Percentiles rank a stretch among this genome's conserved stretches.
Conservation (phyloP, 30 jellyfish, hydroid and myxozoan species). For the Phacellophora camtschatica region DNA sequence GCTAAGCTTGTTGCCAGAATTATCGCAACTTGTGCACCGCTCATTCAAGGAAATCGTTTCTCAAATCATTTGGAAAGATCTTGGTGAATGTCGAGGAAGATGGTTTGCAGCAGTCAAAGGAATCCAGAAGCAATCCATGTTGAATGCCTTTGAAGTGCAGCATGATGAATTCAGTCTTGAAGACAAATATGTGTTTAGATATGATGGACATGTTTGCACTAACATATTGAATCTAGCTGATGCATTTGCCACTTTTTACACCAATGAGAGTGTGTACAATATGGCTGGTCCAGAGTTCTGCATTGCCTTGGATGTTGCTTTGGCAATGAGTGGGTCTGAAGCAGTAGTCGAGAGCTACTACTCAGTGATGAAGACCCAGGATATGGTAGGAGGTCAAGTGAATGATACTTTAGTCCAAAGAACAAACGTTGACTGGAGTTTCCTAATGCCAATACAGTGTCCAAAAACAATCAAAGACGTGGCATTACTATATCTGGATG, state of each 20-base stretch:
- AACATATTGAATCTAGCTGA: background rate
- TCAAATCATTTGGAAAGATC: slow-evolving; percentile 20
- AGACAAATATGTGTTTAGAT: background rate
- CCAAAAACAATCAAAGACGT: slow-evolving; percentile 22
- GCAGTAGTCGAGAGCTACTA: too few species aligned
- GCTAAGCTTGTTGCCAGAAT: background rate
- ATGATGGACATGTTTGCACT: background rate
- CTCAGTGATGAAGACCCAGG: slow-evolving; percentile 21
- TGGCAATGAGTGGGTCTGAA: too few species aligned
- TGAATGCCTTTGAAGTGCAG: background rate
- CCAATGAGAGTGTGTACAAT: too few species aligned
- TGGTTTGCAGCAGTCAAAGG: background rate
- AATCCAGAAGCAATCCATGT: background rate
- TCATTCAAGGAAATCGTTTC: slow-evolving; percentile 13
- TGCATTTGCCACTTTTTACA: background rate
- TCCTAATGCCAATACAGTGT: slow-evolving; percentile 17
- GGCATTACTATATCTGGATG: slow-evolving; percentile 21
- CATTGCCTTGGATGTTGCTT: too few species aligned
- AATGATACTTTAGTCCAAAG: slow-evolving; percentile 27
- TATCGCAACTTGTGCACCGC: background rate
- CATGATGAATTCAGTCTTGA: background rate
- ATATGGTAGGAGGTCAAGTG: background rate
- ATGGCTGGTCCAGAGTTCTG: too few species aligned
- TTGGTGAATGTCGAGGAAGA: background rate
- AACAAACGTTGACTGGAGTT: slow-evolving; percentile 22